phyloP scores from a whole-genome alignment of 23 tunicate species.

The Ascidia mentula region DNA sequence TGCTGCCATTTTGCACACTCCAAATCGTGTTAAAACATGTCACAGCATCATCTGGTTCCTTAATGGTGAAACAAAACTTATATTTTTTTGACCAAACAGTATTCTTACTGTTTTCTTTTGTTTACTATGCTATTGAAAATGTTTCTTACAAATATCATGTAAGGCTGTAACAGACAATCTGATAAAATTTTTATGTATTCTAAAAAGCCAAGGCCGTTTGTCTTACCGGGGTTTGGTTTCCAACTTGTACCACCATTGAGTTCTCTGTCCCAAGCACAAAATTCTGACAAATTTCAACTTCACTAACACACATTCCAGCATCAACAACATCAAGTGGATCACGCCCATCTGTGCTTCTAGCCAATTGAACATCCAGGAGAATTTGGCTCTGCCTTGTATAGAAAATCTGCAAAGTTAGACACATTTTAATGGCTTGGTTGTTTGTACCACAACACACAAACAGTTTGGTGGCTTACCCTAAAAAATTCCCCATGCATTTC shows the following conservation, averaged over 20 bases:
- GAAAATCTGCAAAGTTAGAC: neutral
- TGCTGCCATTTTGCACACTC: constrained; percentile 35
- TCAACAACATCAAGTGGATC: constrained; percentile 11
- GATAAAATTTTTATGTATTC: neutral
- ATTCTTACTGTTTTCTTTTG: neutral
- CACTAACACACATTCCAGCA: neutral
- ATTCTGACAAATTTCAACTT: neutral
- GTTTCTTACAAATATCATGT: neutral
- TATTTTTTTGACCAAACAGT: neutral
- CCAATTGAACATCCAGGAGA: constrained; percentile 16
- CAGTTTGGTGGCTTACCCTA: neutral
- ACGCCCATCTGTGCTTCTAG: constrained; percentile 13
- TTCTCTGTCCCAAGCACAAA: neutral
- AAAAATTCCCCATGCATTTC: neutral
- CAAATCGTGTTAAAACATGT: constrained; percentile 49
- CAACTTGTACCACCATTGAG: neutral
- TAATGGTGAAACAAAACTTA: neutral
- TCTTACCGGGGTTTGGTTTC: neutral
- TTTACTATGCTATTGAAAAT: neutral
- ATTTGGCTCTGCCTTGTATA: neutral
- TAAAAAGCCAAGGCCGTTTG: neutral
- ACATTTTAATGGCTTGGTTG: neutral
- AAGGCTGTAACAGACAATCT: neutral
- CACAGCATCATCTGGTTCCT: constrained; percentile 15
- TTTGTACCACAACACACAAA: neutral